phyloP scores from a whole-genome alignment of 2,888 invertebrate genomes.

The Drosophila aldrichi region DNA sequence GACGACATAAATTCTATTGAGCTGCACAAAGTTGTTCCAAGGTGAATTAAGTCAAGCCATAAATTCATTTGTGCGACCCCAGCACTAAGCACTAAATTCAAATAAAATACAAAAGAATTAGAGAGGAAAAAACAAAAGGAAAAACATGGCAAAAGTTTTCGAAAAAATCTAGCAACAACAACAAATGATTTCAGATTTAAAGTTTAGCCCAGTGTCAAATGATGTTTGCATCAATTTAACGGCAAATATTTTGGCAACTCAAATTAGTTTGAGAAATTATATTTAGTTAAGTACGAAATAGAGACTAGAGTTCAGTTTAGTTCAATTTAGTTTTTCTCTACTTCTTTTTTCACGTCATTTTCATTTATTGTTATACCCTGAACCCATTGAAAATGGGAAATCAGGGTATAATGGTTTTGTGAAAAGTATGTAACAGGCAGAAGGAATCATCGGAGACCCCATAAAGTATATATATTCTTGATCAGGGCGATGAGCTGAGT shows the following conservation, averaged over 20 bases:
- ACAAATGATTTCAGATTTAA: conserved; percentile 24
- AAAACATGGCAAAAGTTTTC: not conserved
- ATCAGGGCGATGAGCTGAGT: too few relatives aligned
- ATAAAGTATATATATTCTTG: too few relatives aligned
- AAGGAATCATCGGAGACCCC: too few relatives aligned
- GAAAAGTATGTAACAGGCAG: too few relatives aligned
- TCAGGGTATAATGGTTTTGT: too few relatives aligned
- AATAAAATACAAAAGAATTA: conserved; percentile 37
- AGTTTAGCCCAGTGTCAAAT: conserved; percentile 41
- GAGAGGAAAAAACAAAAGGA: not conserved
- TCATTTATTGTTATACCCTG: conserved; percentile 1
- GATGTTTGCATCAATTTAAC: conserved; percentile 43
- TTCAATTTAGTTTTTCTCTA: not conserved
- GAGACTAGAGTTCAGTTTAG: not conserved
- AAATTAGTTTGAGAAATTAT: conserved; percentile 23
- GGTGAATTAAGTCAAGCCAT: conserved; percentile 79
- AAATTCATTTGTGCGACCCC: conserved; percentile 55
- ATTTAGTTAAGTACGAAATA: not conserved
- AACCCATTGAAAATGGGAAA: too few relatives aligned
- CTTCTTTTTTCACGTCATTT: not conserved
- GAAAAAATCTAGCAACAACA: conserved; percentile 6
- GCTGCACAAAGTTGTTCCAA: conserved; percentile 60
- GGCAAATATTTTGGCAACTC: conserved; percentile 42
- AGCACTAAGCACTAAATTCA: conserved; percentile 50
- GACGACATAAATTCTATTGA: conserved; percentile 53